Conservation (phyloP, 2,797 vertebrate genomes). For the Alca torda region DNA sequence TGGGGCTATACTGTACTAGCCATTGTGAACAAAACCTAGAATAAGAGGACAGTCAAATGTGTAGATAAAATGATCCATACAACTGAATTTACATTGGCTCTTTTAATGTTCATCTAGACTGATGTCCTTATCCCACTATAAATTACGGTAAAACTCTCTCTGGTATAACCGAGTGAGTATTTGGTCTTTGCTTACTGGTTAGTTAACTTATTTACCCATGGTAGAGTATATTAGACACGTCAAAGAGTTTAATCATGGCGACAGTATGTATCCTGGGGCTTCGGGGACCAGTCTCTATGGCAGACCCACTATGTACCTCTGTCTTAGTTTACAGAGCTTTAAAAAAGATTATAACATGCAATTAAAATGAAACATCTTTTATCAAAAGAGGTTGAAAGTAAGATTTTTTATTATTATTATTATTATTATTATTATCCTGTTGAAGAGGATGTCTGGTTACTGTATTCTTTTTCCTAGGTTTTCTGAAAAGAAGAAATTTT, state of each 20-base stretch:
- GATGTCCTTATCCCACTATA: background rate
- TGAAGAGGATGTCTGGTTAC: background rate
- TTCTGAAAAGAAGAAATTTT: background rate
- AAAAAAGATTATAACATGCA: background rate
- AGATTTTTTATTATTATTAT: no score
- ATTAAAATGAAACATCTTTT: background rate
- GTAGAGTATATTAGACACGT: background rate
- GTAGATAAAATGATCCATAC: background rate
- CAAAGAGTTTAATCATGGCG: background rate
- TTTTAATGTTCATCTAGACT: background rate
- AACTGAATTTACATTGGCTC: background rate
- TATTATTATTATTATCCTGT: background rate
- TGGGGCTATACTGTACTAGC: background rate
- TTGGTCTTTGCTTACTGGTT: background rate
- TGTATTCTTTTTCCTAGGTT: background rate
- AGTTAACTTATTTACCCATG: background rate
- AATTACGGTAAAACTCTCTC: background rate
- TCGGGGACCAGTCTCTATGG: background rate
- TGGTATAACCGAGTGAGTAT: background rate
- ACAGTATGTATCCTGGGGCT: background rate
- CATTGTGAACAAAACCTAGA: background rate
- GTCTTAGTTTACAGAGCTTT: background rate
- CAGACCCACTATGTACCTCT: background rate
- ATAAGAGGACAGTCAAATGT: background rate
- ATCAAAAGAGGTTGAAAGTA: background rate